Evolutionary conservation across 2,113 vertebrate genomes (phyloP).

Genomic region (Prunella fulvescens): DNA sequence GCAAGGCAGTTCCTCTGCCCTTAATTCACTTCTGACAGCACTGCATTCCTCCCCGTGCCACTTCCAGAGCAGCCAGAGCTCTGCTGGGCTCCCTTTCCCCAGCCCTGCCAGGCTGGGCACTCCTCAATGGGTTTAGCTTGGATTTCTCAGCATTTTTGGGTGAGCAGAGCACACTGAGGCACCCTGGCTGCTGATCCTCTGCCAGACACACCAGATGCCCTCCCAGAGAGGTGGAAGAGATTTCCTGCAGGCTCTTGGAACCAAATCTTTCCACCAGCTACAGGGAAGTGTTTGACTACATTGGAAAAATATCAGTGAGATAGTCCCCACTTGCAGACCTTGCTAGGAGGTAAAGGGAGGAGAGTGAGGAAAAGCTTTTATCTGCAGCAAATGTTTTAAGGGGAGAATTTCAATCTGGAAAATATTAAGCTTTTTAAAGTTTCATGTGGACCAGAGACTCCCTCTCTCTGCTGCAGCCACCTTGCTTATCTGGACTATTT

Average conservation of each 20-base stretch:
- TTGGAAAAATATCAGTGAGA: background rate
- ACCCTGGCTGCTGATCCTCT: background rate
- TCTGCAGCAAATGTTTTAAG: background rate
- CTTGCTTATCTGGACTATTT: background rate
- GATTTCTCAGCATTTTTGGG: background rate
- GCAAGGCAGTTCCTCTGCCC: conserved; percentile 37
- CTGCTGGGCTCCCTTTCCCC: background rate
- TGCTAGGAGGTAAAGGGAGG: background rate
- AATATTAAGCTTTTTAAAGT: background rate
- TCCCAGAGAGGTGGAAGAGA: background rate
- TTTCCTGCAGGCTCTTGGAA: background rate
- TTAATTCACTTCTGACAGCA: background rate
- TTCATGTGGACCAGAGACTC: background rate
- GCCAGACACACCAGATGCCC: background rate
- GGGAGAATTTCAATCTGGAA: conserved; percentile 1
- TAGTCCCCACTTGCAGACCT: background rate
- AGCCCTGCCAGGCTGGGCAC: background rate
- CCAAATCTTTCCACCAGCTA: background rate
- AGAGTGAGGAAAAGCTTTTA: conserved; percentile 31
- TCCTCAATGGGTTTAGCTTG: background rate
- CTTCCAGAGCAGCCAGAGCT: background rate
- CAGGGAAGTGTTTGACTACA: background rate
- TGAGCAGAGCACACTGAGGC: background rate
- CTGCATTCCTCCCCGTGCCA: background rate
- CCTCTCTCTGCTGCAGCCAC: background rate